Base-by-base conservation (phyloP, 1,140 invertebrate species). In the Ostrea denselamellosa region DNA sequence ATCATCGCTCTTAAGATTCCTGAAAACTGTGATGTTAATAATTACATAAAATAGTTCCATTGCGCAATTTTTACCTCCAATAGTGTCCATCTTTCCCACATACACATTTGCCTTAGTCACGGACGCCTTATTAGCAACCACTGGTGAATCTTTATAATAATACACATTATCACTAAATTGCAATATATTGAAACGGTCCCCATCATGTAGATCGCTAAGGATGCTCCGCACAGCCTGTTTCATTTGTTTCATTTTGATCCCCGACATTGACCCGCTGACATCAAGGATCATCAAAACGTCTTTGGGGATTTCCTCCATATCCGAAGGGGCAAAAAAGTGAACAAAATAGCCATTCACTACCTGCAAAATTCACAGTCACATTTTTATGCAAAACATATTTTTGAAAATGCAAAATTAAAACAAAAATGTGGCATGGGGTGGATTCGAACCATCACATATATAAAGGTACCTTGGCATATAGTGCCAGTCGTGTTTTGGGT, bases 311-410 rank as follows among this genome's bases (percentile, higher is more conserved):
- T 95, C 94, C 14, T 90, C 68, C 83, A 97, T 93, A 54, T 94
- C 94, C n/a, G 92, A 89, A 2, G 97, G 97, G 2, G 96, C 96
- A 91, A 97, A 97, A 95, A 97, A 97, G 91, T 97, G 97, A 3
- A 97, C 96, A 93, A 97, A 97, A 93, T 97, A 97, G 0, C 97
- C 97, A 90, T 97, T 96, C 88, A 96, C 96, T 8, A 97, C 95
- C 96, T 97, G 93, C 3, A 90, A 89, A 12, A 87, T 34, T 28
- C 14, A 62, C 17, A 17, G 17, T 9, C 54, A 19, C 14, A 62
- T 62, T 7, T 62, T 19, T 62, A 62, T 62, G 17, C 17, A 62
- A 62, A 0, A 19, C 17, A 19, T 19, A 62, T 8, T 7, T 0
- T 62, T 19, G 17, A 62, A 44, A 44, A 44, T 1, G 34, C 34